A percentile compares a stretch with the other conserved stretches of the same genome.
These are phyloP conservation scores for Muscina levida DNA, from an alignment of 2,888 invertebrate species.

Conservation along the genomic window DNA sequence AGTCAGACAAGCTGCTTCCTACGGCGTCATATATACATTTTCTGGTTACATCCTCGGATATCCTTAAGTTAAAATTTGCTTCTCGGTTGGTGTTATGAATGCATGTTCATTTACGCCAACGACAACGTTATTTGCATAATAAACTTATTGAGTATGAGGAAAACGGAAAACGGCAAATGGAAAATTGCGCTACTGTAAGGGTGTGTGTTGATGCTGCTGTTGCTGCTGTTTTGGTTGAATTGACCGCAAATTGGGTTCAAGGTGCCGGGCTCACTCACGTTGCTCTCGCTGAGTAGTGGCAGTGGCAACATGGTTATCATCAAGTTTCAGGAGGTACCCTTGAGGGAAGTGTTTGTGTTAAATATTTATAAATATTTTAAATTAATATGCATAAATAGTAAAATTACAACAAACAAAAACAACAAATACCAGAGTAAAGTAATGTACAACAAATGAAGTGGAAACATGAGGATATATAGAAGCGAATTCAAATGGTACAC, in stretches of 20 bases:
- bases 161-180: neutral
- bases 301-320: conserved; percentile 21
- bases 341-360: conserved; percentile 39
- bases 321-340: conserved; percentile 32
- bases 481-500: no score
- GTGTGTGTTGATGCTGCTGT: neutral
- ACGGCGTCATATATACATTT: conserved; percentile 37
- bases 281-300: neutral
- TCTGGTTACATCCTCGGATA: conserved; percentile 50
- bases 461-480: conserved; percentile 32
- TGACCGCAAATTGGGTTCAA: conserved; percentile 60
- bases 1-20: conserved; percentile 55
- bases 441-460: conserved; percentile 55
- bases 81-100: conserved; percentile 46
- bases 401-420: conserved; percentile 16
- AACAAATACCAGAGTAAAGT: neutral
- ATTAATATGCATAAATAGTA: conserved; percentile 39
- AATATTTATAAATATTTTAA: conserved; percentile 39
- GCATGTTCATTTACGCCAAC: conserved; percentile 62
- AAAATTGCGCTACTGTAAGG: neutral
- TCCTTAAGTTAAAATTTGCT: conserved; percentile 46
- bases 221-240: conserved; percentile 49
- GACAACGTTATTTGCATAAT: conserved; percentile 60
- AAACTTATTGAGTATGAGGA: conserved; percentile 39
- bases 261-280: conserved; percentile 10